Base-by-base conservation (phyloP, 2,113 vertebrate genomes). In the Sceloporus undulatus region DNA sequence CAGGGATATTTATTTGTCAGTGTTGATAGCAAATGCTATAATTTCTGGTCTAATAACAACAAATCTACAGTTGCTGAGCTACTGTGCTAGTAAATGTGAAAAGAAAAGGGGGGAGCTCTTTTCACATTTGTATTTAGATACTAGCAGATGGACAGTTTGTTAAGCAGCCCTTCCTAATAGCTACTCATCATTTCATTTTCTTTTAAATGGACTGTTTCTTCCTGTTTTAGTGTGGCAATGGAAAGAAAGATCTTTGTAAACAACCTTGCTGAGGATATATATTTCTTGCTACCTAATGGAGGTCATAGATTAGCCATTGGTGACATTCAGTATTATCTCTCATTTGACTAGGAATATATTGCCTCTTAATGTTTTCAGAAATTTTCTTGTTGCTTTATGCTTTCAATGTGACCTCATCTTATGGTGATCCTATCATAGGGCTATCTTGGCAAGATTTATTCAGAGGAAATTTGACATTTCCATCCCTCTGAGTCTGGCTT, bases 1-100 rank as follows among this genome's bases (percentile, higher is more conserved):
- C 84, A 9, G 2, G 34, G 4, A 77, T 85, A 65, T 73, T 65
- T 52, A 80, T 91, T 88, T 65, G 54, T 79, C 25, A 86, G 87
- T 81, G n/a, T 89, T 92, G 71, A 93, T 54, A 48, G 71, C 13
- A 90, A 95, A 91, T 87, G 56, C 87, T 94, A 87, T 87, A 87
- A 85, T 90, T 66, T 0, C 73, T 88, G 77, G 90, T 88, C 90
- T 70, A 89, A 89, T 87, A 91, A 92, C 89, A 89, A 87, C 52
- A 80, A 82, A 86, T 90, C 91, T 85, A 87, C 27, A 76, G 71
- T 90, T 89, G 88, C 86, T 56, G 83, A 91, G 92, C 88, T 90
- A 91, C 56, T 34, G 82, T 0, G 1, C 70, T n/a, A 56, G 34
- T 21, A 79, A 48, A 0, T 0, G 91, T 90, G 91, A 29, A 89